These are phyloP conservation scores for Menura novaehollandiae DNA, from an alignment of 2,113 vertebrate genomes.

Conservation along the genomic window DNA sequence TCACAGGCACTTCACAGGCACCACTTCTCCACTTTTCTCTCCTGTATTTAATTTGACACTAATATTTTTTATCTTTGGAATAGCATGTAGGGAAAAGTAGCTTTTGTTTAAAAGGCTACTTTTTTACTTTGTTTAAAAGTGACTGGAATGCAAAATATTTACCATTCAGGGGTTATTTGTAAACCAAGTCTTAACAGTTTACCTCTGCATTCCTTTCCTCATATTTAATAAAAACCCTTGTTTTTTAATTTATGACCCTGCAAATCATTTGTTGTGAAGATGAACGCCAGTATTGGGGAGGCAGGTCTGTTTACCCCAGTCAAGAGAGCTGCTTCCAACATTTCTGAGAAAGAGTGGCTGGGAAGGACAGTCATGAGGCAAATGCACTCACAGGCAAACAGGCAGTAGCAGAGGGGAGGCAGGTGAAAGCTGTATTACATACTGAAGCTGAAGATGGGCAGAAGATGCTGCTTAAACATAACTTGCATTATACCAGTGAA, in stretches of 20 bases:
- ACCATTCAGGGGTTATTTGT: background rate
- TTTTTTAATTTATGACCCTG: background rate
- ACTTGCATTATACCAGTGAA: background rate
- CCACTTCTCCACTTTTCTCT: background rate
- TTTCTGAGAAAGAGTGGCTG: background rate
- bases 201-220: background rate
- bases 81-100: background rate
- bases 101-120: background rate
- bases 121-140: background rate
- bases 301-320: background rate
- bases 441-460: background rate
- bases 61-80: background rate
- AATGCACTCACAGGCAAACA: background rate
- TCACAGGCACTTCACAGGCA: background rate
- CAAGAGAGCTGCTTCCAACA: background rate
- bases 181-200: background rate
- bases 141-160: background rate
- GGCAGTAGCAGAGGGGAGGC: background rate
- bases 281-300: background rate
- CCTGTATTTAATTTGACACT: background rate
- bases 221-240: background rate
- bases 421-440: background rate
- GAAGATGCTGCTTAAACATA: background rate
- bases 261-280: background rate
- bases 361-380: background rate